Evolutionary conservation across 2,113 vertebrate species (phyloP), one percentile per base, ranked within the genome.

Genomic region (Elaphurus davidianus): DNA sequence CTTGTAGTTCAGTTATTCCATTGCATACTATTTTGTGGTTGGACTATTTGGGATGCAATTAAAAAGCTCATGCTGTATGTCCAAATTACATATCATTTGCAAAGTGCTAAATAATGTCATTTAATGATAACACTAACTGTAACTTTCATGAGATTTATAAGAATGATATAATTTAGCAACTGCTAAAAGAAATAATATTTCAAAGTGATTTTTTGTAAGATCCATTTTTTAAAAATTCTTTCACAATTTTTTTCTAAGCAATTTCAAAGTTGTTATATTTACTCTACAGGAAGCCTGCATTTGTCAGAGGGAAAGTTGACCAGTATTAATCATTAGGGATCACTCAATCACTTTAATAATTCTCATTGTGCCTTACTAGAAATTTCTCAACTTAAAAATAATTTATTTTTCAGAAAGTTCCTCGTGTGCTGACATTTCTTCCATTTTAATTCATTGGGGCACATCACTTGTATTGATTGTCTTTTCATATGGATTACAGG

Each of bases 371-470:
- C 3, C 23, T 40, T 13, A 0, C 17, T 71, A 90, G 59, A 84
- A 98, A 92, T 96, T 97, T 55, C 82, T 89, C 90, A 59, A 27
- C 50, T 96, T 94, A 98, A 96, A 98, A 97, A 95, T 94, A 71
- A 62, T 95, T 97, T 95, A 97, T 92, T 97, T 96, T 98, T 14
- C n/a, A 76, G 5, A 40, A 27, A 14, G 5, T 60, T 98, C 8
- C 52, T 92, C 25, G 54, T 7, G 10, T 87, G 23, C 33, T 98
- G 84, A 78, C 8, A 57, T 76, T 96, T 97, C 98, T 25, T 97
- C 17, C 5, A 79, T 96, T 97, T 92, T 86, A 96, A 94, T 97
- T 97, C 7, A 91, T 97, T 96, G 64, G 57, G 94, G 82, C 52
- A 60, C 25, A 13, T 86, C 0, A 1, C 30, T 97, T 60, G 27